Percentiles rank a stretch among this genome's conserved stretches.
phyloP scores from a whole-genome alignment of 1,140 invertebrate species.

The Solen grandis region DNA sequence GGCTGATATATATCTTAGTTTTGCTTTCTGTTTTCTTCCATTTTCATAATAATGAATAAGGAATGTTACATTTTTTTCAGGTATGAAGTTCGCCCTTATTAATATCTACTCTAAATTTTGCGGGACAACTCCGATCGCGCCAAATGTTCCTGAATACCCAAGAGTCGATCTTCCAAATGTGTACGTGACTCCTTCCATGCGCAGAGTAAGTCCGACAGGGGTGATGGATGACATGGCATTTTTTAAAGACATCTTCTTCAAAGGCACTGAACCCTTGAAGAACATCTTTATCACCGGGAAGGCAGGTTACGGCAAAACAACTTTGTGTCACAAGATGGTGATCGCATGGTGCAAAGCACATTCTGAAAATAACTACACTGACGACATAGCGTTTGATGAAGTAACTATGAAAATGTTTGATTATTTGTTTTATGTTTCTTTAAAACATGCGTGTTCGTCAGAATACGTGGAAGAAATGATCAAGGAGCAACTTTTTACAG shows the following conservation, averaged over 20 bases:
- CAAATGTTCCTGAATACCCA: too few species aligned
- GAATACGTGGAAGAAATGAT: conserved; percentile 30
- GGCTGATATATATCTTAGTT: too few species aligned
- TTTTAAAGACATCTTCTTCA: not conserved
- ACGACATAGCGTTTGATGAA: not conserved
- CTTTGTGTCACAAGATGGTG: conserved; percentile 14
- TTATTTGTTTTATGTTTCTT: conserved; percentile 12
- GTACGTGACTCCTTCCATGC: too few species aligned
- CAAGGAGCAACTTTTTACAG: not conserved
- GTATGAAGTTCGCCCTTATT: too few species aligned
- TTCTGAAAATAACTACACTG: not conserved
- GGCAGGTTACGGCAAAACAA: conserved; percentile 26
- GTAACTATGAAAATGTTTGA: not conserved
- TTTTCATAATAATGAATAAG: too few species aligned
- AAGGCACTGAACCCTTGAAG: not conserved
- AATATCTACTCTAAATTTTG: too few species aligned
- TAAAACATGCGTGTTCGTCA: not conserved
- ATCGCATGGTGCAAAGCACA: not conserved
- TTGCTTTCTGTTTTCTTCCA: too few species aligned
- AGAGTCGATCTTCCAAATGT: too few species aligned
- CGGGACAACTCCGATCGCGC: too few species aligned
- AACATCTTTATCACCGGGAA: conserved; percentile 21
- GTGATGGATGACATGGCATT: not conserved
- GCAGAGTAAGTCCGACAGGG: too few species aligned
- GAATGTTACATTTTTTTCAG: too few species aligned